Evolutionary conservation across 2,888 invertebrate genomes (phyloP), one percentile per base, ranked within the genome.

Genomic region (Amphipyra tragopoginis): DNA sequence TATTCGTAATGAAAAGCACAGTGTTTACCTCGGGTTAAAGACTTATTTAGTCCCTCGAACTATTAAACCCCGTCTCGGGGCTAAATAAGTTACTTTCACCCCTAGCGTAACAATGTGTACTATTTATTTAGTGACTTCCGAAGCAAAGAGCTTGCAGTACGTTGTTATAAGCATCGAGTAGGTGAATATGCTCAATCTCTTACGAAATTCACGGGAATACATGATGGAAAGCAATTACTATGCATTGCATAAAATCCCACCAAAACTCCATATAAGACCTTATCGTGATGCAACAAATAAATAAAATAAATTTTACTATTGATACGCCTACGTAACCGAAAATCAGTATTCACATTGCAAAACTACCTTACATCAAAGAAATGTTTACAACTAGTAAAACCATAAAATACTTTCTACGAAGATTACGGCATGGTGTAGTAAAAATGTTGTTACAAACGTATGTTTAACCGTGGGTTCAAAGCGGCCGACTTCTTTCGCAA

Each of bases 331-430:
- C 26, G 11, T 43, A 43, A 56, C 7, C 40, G n/a, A 29, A 67
- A 49, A 21, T 56, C 29, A 9, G 40, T 45, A 56, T 49, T 14
- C 40, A 33, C 15, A 47, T 68, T 61, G 74, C 74, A 50, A 73
- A 61, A 67, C 45, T 10, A 44, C 9, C 3, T 44, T 34, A 74
- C 69, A 68, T 71, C 63, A 71, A 71, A 71, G 63, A 36, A 5
- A 11, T 61, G 62, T 59, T 56, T 38, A 64, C 47, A 70, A 50
- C 64, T 51, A 44, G 43, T 8, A 47, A 50, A 10, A 36, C 8
- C 63, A 63, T 71, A 71, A 71, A 71, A 55, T 33, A 57, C 57
- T 71, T 74, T 68, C 74, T 73, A 48, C 61, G 13, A 53, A 51
- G 71, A 47, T 63, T 51, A 47, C 50, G 15, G 42, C 0, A 47